Percentiles rank a stretch among this genome's conserved stretches.
Evolutionary conservation across 1,140 invertebrate species (phyloP).

Genomic region (Drosophila arizonae): DNA sequence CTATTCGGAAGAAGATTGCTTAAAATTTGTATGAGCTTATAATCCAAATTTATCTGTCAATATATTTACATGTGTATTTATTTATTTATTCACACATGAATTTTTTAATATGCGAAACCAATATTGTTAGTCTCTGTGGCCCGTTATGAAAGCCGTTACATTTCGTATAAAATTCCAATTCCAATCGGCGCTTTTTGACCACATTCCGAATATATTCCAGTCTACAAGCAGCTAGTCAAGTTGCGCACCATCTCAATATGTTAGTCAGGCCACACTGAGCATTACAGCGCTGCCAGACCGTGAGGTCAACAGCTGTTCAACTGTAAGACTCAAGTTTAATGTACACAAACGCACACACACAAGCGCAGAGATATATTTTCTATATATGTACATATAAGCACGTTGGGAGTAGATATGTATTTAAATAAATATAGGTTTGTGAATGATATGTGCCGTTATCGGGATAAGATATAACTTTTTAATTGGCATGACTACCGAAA

Average conservation of each 20-base stretch:
- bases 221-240: conserved; percentile 25
- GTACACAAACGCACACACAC: not conserved
- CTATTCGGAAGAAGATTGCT: not conserved
- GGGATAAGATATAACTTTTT: conserved; percentile 10
- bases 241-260: not conserved
- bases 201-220: conserved; percentile 25
- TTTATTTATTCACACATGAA: not conserved
- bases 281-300: conserved; percentile 5
- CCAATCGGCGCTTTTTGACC: not conserved
- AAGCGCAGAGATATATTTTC: not conserved
- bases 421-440: conserved; percentile 1
- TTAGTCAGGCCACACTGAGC: not conserved
- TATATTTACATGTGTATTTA: too few relatives aligned
- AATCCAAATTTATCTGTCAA: too few relatives aligned
- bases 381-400: not conserved
- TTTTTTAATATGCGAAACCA: not conserved
- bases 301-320: not conserved
- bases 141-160: conserved; percentile 17
- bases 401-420: not conserved
- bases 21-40: too few relatives aligned
- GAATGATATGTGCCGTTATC: not conserved
- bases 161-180: conserved; percentile 5
- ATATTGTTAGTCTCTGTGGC: not conserved
- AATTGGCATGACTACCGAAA: conserved; percentile 8
- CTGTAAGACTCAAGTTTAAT: not conserved